Base-by-base conservation (phyloP, 37 sponge, comb jelly and placozoan genomes). In the Chondrilla cf. caribensis region DNA sequence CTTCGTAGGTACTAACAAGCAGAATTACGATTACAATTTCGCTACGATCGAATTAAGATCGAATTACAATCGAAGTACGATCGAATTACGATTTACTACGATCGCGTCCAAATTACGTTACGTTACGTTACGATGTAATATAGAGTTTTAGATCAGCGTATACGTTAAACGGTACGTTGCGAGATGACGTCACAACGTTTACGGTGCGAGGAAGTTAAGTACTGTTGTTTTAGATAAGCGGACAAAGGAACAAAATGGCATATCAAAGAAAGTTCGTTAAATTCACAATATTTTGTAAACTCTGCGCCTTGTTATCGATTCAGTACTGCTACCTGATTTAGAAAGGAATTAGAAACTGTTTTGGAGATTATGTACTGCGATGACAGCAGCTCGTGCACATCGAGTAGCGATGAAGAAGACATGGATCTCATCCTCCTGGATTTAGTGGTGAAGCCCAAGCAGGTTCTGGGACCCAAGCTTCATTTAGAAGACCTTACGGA, bases 101-200 rank as follows among this genome's bases (percentile, higher is more conserved):
- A n/a, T n/a, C n/a, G n/a, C n/a, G n/a, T 47, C 51, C 51, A 47
- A 47, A 47, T 47, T 47, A 47, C 51, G 9, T 11, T 11, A 11
- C 11, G 9, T 47, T 47, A 47, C 51, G 9, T 11, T 47, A 47
- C 51, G 51, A 11, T 47, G 11, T 47, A 11, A 11, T 47, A 11
- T 47, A 70, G 71, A 70, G 71, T 14, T 70, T 38, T 33, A 70
- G 71, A 70, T 70, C 71, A 37, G 71, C 38, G 71, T 36, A 37
- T 70, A 70, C 71, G 71, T 14, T 70, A 29, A 70, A 70, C 38
- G 71, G 37, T 32, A 32, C 5, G 71, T 37, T 70, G 71, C 37
- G 21, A 33, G 18, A 33, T 33, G 71, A 33, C 7, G 18, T 32
- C 38, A 33, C 71, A 70, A 31, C 40, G 71, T 70, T 70, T 33